A percentile compares a stretch with the other conserved stretches of the same genome.
Conservation (phyloP, 2,888 invertebrate genomes). For the Trilocha varians region DNA sequence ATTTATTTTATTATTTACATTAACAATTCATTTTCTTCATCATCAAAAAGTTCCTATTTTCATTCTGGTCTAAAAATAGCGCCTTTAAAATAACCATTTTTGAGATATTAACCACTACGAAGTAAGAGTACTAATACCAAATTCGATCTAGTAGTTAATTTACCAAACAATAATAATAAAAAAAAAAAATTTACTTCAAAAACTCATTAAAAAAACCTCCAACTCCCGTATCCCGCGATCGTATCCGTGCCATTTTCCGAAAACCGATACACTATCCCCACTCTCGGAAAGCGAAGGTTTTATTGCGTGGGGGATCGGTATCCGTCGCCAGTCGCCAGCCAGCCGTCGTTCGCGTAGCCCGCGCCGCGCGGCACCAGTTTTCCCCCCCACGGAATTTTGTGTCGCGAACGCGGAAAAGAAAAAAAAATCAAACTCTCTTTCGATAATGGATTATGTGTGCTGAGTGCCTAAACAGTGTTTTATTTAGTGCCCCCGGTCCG, state of each 20-base stretch:
- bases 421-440: conserved; percentile 8
- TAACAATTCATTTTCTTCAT: too few relatives aligned
- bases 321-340: conserved; percentile 48
- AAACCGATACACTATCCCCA: conserved; percentile 31
- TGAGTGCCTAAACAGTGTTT: conserved; percentile 49
- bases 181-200: too few relatives aligned
- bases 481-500: conserved; percentile 54
- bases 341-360: conserved; percentile 50
- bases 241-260: conserved; percentile 30
- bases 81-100: too few relatives aligned
- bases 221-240: too few relatives aligned
- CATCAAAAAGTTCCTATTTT: too few relatives aligned
- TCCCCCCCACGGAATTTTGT: conserved; percentile 59
- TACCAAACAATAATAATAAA: too few relatives aligned
- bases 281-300: conserved; percentile 61
- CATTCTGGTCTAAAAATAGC: too few relatives aligned
- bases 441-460: conserved; percentile 65
- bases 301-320: conserved; percentile 46
- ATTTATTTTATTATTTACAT: too few relatives aligned
- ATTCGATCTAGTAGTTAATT: too few relatives aligned
- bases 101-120: too few relatives aligned
- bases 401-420: conserved; percentile 41
- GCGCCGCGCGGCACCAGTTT: conserved; percentile 66
- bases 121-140: too few relatives aligned
- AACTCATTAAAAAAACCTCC: too few relatives aligned